These are phyloP conservation scores for Xiphophorus birchmanni DNA, from an alignment of 2,797 vertebrate species.

Conservation along the genomic window DNA sequence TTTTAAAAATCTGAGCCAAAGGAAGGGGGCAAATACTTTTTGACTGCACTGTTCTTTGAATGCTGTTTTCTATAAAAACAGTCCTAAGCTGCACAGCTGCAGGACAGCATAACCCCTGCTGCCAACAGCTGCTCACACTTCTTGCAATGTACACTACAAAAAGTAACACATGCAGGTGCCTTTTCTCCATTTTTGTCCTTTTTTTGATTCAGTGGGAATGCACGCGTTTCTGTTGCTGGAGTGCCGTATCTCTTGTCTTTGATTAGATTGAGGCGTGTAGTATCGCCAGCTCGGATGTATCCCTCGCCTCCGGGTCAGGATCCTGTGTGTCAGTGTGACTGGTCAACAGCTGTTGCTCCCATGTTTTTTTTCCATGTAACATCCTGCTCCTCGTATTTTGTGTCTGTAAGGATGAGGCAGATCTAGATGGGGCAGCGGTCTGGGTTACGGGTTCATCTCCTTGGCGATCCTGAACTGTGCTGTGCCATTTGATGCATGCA, in stretches of 20 bases:
- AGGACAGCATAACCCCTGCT: slow-evolving; percentile 62
- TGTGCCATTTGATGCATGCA: slow-evolving; percentile 24
- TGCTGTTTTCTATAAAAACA: slow-evolving; percentile 43
- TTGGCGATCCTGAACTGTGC: slow-evolving; percentile 31
- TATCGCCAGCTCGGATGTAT: slow-evolving; percentile 47
- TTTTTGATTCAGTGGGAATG: slow-evolving; percentile 16
- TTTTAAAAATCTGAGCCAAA: not conserved
- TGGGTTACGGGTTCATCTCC: slow-evolving; percentile 39
- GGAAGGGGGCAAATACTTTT: not conserved
- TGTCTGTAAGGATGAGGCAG: slow-evolving; percentile 35
- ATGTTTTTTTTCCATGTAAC: slow-evolving; percentile 40
- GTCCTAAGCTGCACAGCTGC: slow-evolving; percentile 43
- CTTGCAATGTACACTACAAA: slow-evolving; percentile 44
- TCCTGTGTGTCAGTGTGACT: slow-evolving; percentile 14
- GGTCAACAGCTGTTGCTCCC: slow-evolving; percentile 52
- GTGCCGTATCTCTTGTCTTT: slow-evolving; percentile 49
- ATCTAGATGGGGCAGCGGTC: not conserved
- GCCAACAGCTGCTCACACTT: slow-evolving; percentile 70
- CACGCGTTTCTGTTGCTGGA: slow-evolving; percentile 1
- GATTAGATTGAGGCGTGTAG: slow-evolving; percentile 59
- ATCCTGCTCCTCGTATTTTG: slow-evolving; percentile 41
- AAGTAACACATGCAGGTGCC: slow-evolving; percentile 52
- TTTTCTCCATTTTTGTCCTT: not conserved
- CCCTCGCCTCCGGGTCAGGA: slow-evolving; percentile 43
- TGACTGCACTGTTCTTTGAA: slow-evolving; percentile 28